Conservation (phyloP, 2,113 vertebrate genomes). For the Peromyscus maniculatus region DNA sequence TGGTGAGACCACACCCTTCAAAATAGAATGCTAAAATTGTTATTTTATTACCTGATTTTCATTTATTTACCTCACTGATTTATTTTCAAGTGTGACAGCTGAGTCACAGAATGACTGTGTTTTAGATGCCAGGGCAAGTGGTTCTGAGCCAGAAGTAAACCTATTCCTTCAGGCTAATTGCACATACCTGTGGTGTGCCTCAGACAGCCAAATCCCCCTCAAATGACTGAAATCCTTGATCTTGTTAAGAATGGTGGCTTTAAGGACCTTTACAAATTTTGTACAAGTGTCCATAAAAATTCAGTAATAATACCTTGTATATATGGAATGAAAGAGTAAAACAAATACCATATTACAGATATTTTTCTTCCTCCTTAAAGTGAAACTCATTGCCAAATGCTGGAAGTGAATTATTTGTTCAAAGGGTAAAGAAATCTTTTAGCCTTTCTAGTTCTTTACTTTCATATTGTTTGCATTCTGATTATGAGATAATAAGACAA, state of each 20-base stretch:
- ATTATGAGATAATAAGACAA: conserved; percentile 15
- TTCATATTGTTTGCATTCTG: background rate
- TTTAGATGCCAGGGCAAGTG: background rate
- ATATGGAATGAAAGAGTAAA: background rate
- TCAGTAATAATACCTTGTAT: background rate
- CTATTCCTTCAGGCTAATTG: background rate
- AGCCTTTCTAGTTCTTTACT: background rate
- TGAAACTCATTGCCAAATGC: conserved; percentile 11
- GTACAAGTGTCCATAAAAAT: background rate
- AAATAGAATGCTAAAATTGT: background rate
- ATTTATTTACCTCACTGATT: background rate
- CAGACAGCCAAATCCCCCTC: background rate
- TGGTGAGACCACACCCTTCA: background rate
- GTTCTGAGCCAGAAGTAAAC: background rate
- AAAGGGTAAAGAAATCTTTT: background rate
- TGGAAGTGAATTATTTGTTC: background rate
- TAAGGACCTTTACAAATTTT: background rate
- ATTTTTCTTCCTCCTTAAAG: background rate
- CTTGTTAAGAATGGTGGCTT: background rate
- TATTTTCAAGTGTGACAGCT: conserved; percentile 2
- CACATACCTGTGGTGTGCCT: background rate
- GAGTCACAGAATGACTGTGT: background rate
- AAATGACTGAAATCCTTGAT: background rate
- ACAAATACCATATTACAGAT: background rate
- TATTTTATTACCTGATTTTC: background rate